Evolutionary conservation across 2,113 vertebrate genomes (phyloP).

Genomic region (Eulemur rufifrons): DNA sequence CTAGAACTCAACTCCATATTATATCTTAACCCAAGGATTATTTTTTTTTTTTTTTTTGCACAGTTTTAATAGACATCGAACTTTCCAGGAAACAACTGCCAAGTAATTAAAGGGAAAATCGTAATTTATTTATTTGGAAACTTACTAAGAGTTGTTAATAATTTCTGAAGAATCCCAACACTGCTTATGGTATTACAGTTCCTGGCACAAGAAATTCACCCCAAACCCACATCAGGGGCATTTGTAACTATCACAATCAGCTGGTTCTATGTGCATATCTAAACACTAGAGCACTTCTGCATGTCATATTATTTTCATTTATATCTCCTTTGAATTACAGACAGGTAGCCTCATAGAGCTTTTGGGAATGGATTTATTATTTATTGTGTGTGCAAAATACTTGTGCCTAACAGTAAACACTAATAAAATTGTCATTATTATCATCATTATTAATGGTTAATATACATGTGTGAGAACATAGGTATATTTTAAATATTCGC

Average conservation of each 20-base stretch:
- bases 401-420: fast-evolving
- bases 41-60: not conserved
- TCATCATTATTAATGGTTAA: no score
- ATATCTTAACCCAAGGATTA: not conserved
- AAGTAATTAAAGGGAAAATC: not conserved
- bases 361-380: not conserved
- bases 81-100: not conserved
- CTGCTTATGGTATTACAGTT: not conserved
- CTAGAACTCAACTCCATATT: not conserved
- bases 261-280: not conserved
- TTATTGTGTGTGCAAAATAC: not conserved
- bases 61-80: not conserved
- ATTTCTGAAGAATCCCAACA: not conserved
- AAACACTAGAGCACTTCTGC: fast-evolving
- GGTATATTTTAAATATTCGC: not conserved
- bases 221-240: not conserved
- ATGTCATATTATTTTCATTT: not conserved
- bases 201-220: fast-evolving
- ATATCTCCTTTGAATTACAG: no score
- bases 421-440: not conserved
- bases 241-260: not conserved
- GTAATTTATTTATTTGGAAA: constrained; percentile 36
- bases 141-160: not conserved
- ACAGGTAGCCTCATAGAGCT: not conserved
- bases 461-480: no score